These are phyloP conservation scores for Dipodomys merriami DNA, from an alignment of 2,113 vertebrate genomes.

Conservation along the genomic window DNA sequence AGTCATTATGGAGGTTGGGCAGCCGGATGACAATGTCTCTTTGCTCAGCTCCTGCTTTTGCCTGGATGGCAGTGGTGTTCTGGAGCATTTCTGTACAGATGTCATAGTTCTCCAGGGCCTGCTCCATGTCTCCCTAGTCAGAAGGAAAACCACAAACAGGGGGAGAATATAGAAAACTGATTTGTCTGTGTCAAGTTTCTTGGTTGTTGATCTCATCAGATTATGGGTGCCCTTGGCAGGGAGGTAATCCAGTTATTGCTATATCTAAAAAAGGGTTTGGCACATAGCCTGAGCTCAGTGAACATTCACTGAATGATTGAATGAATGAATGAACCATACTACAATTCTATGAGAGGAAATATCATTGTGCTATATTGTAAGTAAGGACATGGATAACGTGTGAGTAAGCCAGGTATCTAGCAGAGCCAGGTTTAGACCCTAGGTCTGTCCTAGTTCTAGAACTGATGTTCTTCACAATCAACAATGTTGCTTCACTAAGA, in stretches of 20 bases:
- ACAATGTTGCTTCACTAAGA: neutral
- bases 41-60: slow-evolving; percentile 81
- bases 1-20: slow-evolving; percentile 94
- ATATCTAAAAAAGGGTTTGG: neutral
- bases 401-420: neutral
- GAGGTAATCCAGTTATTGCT: neutral
- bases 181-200: neutral
- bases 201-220: neutral
- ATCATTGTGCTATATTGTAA: neutral
- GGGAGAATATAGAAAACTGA: neutral
- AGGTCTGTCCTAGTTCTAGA: neutral
- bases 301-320: neutral
- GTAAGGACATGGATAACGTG: neutral
- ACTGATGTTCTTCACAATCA: neutral
- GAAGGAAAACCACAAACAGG: neutral
- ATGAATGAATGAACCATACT: neutral
- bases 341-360: neutral
- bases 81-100: slow-evolving; percentile 94
- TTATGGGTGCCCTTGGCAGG: neutral
- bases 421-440: neutral
- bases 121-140: slow-evolving; percentile 97
- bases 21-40: slow-evolving; percentile 86
- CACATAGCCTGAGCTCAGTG: neutral
- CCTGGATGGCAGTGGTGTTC: slow-evolving; percentile 80
- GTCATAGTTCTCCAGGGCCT: slow-evolving; percentile 96